phyloP scores from a whole-genome alignment of 1,140 invertebrate species.

The Monochamus saltuarius region DNA sequence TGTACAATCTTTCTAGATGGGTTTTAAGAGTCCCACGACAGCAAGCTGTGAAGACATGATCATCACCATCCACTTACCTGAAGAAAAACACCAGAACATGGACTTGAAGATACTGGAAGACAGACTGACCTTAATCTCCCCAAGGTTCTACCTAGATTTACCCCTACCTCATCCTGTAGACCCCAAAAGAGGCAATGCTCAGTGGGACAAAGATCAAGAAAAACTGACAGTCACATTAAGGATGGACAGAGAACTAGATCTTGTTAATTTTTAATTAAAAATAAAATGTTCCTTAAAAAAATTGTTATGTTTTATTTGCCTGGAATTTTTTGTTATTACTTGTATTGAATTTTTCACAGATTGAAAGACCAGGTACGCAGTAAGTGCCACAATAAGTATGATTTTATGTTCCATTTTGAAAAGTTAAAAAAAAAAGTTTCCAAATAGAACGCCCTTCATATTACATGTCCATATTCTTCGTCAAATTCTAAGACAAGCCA shows the following conservation, averaged over 20 bases:
- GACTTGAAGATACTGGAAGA: constrained; percentile 70
- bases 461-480: too few species aligned
- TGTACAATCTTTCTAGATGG: constrained; percentile 63
- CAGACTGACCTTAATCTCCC: constrained; percentile 64
- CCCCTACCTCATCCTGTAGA: constrained; percentile 77
- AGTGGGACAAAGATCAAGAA: constrained; percentile 70
- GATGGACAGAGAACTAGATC: constrained; percentile 76
- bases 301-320: too few species aligned
- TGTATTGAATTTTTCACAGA: too few species aligned
- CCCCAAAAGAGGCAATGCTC: constrained; percentile 74
- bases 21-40: constrained; percentile 76
- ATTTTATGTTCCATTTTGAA: too few species aligned
- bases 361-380: too few species aligned
- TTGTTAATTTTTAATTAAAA: constrained; percentile 73
- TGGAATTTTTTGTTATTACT: too few species aligned
- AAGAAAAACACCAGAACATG: constrained; percentile 65
- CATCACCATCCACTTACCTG: constrained; percentile 71
- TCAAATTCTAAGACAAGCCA: too few species aligned
- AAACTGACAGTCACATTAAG: constrained; percentile 69
- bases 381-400: too few species aligned
- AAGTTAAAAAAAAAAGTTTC: too few species aligned
- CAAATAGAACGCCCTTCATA: too few species aligned
- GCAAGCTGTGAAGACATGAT: constrained; percentile 86
- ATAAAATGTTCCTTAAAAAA: too few species aligned
- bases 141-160: constrained; percentile 69